Evolutionary conservation across 2,797 vertebrate species (phyloP).

Genomic region (Toxotes lorentzi): DNA sequence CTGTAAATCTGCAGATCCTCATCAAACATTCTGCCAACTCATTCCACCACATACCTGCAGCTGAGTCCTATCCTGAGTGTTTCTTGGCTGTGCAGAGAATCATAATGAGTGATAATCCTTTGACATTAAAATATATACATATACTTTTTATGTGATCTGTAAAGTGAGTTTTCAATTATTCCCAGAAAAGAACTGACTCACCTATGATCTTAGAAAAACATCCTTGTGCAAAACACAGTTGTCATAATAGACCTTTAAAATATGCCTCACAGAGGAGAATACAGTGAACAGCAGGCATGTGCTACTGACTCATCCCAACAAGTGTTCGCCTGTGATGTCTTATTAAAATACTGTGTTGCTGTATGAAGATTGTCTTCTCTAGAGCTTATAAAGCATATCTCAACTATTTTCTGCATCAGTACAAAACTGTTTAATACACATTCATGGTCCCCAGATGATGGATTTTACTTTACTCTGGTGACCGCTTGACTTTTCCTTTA

Average conservation of each 20-base stretch:
- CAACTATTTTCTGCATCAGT: not conserved
- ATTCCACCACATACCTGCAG: not conserved
- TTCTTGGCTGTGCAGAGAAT: constrained; percentile 3
- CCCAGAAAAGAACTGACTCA: constrained; percentile 8
- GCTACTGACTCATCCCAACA: constrained; percentile 1
- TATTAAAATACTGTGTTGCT: not conserved
- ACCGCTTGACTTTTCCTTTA: not conserved
- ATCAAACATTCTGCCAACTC: constrained; percentile 12
- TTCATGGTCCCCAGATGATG: not conserved
- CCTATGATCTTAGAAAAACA: not conserved
- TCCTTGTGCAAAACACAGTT: not conserved
- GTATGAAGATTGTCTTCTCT: too few species aligned
- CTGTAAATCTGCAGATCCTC: constrained; percentile 7
- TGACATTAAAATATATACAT: not conserved
- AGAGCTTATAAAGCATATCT: too few species aligned
- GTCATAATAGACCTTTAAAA: constrained; percentile 1
- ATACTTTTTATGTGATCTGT: constrained; percentile 9
- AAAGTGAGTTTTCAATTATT: constrained; percentile 1
- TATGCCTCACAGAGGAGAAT: not conserved
- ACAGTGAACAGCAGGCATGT: not conserved
- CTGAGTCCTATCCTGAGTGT: not conserved
- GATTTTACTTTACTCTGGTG: too few species aligned
- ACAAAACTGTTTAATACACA: too few species aligned
- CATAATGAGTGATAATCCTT: constrained; percentile 5
- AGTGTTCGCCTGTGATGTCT: not conserved